Evolutionary conservation across 2,888 invertebrate species (phyloP), one percentile per base, ranked within the genome.

Genomic region (Sarcophaga carnaria): DNA sequence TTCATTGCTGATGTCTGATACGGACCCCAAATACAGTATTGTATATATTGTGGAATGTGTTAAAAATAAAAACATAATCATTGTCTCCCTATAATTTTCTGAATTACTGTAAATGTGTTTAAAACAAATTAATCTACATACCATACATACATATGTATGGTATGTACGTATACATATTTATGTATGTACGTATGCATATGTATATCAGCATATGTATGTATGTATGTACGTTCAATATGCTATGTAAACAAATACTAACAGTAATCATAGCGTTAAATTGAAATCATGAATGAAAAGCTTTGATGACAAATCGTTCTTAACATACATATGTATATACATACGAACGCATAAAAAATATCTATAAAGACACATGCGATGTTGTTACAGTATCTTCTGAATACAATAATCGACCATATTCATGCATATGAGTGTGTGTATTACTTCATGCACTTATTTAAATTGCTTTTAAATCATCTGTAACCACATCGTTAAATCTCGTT

Each of bases 281-380:
- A 82, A 71, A 71, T 77, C 76, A 63, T 49, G 67, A 67, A 70
- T 64, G 78, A 72, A 67, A 66, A 67, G 64, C 70, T 20, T 77
- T 78, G 86, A 87, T 85, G 86, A 83, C 83, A 87, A 88, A 87
- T 85, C 54, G 72, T 70, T 54, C 72, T 83, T 67, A 88, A 76
- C 47, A 69, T 20, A 47, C 25, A 27, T 17, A 66, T 12, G 17
- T 86, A 79, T 22, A 67, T 20, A 2, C 25, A 37, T 17, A 66
- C 22, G 27, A 64, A 6, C 14, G 25, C 4, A 14, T 64, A 11
- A 11, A 63, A 20, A 1, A 63, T 20, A 49, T 17, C 54, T 54
- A 17, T 17, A 54, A 14, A 54, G 17, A 54, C 54, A 54, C 4
- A 37, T 37, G 8, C 37, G 8, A 37, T 37, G 8, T 37, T 37